phyloP scores from a whole-genome alignment of 1,140 invertebrate genomes.

The Listronotus oregonensis region DNA sequence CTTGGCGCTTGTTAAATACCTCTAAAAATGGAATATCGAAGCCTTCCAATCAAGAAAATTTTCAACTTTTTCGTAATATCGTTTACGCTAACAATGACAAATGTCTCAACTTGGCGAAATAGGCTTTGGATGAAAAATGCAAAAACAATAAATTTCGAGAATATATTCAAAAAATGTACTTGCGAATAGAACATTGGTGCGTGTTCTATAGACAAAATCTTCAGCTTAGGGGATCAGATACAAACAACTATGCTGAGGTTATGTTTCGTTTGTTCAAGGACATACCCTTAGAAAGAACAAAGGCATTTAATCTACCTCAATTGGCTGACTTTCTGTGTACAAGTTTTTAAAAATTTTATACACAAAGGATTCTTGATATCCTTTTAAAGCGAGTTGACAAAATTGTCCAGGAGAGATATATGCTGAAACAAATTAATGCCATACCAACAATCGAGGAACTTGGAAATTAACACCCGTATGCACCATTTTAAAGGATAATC shows the following conservation, averaged over 20 bases:
- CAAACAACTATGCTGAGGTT: slow-evolving; percentile 14
- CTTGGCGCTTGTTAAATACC: slow-evolving; percentile 10
- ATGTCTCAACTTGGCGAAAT: neutral
- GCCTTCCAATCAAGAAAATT: neutral
- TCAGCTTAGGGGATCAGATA: neutral
- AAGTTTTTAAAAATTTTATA: slow-evolving; percentile 10
- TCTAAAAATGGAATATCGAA: slow-evolving; percentile 2
- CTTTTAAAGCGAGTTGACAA: no score
- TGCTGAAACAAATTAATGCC: no score
- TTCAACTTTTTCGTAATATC: slow-evolving; percentile 10
- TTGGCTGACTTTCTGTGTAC: slow-evolving; percentile 10
- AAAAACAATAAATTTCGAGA: slow-evolving; percentile 1
- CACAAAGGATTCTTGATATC: slow-evolving; percentile 4
- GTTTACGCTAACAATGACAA: neutral
- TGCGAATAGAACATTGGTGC: neutral
- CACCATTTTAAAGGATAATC: no score
- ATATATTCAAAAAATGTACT: neutral
- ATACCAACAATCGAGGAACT: no score
- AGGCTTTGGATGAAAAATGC: neutral
- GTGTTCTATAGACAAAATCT: slow-evolving; percentile 2
- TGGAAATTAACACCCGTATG: no score
- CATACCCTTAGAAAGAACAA: slow-evolving; percentile 13
- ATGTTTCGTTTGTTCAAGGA: slow-evolving; percentile 18
- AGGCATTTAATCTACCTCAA: slow-evolving; percentile 15
- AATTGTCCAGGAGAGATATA: no score